These are phyloP conservation scores for Muscina levida DNA, from an alignment of 2,888 invertebrate genomes.

Conservation along the genomic window DNA sequence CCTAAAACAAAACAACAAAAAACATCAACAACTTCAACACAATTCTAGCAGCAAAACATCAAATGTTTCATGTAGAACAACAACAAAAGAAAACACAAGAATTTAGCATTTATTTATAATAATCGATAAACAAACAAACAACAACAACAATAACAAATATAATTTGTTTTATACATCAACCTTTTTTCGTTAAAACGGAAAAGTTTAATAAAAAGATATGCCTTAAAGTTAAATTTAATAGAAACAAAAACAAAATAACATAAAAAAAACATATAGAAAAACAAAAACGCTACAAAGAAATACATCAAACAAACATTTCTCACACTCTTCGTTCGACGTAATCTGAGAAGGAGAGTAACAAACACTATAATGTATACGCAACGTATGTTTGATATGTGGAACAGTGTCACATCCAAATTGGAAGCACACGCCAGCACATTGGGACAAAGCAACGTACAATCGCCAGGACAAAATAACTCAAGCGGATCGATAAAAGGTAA, in stretches of 20 bases:
- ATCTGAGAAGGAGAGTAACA: constrained; percentile 28
- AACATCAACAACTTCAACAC: constrained; percentile 51
- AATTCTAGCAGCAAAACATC: constrained; percentile 47
- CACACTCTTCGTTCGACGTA: constrained; percentile 39
- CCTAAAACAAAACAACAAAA: constrained; percentile 45
- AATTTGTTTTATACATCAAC: constrained; percentile 49
- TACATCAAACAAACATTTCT: constrained; percentile 29
- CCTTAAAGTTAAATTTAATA: constrained; percentile 61
- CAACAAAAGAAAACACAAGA: constrained; percentile 48
- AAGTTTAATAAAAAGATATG: constrained; percentile 56
- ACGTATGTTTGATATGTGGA: constrained; percentile 81
- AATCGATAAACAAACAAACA: constrained; percentile 34
- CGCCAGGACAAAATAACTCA: constrained; percentile 79
- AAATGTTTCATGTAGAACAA: constrained; percentile 57
- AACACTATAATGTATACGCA: constrained; percentile 80
- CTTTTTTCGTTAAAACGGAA: constrained; percentile 27
- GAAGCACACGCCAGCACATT: constrained; percentile 80
- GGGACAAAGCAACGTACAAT: constrained; percentile 80
- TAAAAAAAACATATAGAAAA: too few species aligned
- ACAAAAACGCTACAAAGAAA: constrained; percentile 10
- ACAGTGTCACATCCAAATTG: constrained; percentile 80
- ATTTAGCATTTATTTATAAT: too few species aligned
- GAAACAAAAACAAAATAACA: constrained; percentile 10
- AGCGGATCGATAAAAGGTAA: constrained; percentile 81
- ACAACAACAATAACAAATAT: constrained; percentile 58